Conservation (phyloP, 2,888 invertebrate genomes). For the Perizoma affinitatum region DNA sequence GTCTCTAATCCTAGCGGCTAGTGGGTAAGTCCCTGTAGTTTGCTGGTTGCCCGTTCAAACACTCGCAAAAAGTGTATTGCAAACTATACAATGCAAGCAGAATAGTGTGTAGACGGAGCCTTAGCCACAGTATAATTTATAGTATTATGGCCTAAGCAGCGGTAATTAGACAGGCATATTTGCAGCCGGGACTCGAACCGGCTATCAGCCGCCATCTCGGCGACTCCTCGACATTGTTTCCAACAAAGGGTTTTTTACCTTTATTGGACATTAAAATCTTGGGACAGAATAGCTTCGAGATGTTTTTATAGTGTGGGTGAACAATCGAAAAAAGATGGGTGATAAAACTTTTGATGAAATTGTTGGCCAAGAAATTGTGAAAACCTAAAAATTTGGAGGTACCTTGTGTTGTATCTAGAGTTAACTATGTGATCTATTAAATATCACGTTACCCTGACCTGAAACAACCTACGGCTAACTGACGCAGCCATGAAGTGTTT, state of each 20-base stretch:
- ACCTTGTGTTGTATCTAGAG: no score
- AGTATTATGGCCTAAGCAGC: conserved; percentile 43
- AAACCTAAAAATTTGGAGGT: no score
- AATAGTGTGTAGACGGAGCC: conserved; percentile 9
- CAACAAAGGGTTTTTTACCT: conserved; percentile 55
- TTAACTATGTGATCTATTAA: neutral
- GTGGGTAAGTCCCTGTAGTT: no score
- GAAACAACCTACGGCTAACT: neutral
- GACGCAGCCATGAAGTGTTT: conserved; percentile 4
- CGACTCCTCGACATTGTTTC: conserved; percentile 60
- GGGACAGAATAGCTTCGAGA: conserved; percentile 42
- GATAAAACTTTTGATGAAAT: conserved; percentile 5
- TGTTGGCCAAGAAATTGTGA: neutral
- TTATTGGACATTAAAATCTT: conserved; percentile 45
- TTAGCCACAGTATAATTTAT: conserved; percentile 28
- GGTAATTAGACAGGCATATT: conserved; percentile 72
- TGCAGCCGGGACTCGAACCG: conserved; percentile 57
- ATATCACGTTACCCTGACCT: conserved; percentile 5
- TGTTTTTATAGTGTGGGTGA: conserved; percentile 24
- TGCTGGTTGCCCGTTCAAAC: no score
- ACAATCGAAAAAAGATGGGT: conserved; percentile 14
- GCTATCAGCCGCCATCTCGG: conserved; percentile 71
- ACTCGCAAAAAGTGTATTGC: no score
- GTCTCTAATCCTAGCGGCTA: no score
- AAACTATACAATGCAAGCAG: neutral